Evolutionary conservation across 2,113 vertebrate genomes (phyloP), one percentile per base, ranked within the genome.

Genomic region (Himantopus leucocephalus): DNA sequence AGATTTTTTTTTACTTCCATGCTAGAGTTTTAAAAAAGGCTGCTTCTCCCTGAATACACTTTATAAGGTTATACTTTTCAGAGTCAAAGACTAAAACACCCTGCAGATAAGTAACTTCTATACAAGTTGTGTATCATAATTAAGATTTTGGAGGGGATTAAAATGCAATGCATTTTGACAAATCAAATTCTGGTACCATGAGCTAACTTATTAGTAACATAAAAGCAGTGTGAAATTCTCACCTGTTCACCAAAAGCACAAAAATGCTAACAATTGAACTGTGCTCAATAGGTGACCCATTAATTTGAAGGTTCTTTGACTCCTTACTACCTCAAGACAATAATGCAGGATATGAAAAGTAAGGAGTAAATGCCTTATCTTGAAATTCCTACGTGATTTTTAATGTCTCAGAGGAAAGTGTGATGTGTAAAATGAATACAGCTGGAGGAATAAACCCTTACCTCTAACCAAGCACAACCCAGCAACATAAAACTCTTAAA

Each of bases 81-180:
- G 30, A 90, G 7, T 67, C 20, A 78, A 53, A 73, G 4, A 80
- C 47, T 41, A 90, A 70, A 85, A 53, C 18, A 82, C 58, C n/a
- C 18, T 55, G 16, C 22, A 72, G 39, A 47, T 29, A 74, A 48
- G 4, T 55, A 68, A 58, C 15, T 87, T 82, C 10, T 39, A 8
- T 26, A 45, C 3, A 62, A 53, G 23, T 58, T 5, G 5, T 0
- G 0, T 47, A 37, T 21, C 29, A 7, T 30, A 80, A 62, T 55
- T 80, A 74, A 84, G 71, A 83, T 88, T 85, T 52, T 62, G 55
- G 24, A 91, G 14, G 18, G 41, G 66, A 82, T 78, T 64, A 64
- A 73, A 85, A 94, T 21, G 10, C 24, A 79, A 53, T 18, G 19
- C 37, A 41, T 29, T 80, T 55, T 67, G 78, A 62, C 43, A 86